Evolutionary conservation across 37 sponge, comb jelly and placozoan genomes (phyloP), one percentile per base, ranked within the genome.

Genomic region (Aplysina aerophoba): DNA sequence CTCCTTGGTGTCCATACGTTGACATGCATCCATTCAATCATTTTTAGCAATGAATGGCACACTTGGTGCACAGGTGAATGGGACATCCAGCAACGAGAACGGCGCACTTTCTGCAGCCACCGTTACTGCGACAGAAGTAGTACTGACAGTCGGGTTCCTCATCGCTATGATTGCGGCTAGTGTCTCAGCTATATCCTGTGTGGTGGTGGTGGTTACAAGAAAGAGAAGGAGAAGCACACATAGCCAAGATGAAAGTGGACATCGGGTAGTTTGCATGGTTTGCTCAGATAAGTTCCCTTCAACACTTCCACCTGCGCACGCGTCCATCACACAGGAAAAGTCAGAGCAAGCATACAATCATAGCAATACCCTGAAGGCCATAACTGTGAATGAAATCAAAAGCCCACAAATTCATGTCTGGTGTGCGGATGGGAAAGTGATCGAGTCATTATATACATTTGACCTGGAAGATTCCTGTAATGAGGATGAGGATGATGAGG

Each of bases 381-480:
- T 35, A 30, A 1, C 33, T 34, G 6, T 17, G 19, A 17, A 1
- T 69, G 25, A 62, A 28, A 30, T 4, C 1, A 17, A 1, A 31
- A n/a, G 4, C 28, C 71, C 71, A 34, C 28, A 69, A 17, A 30
- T 69, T 35, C 34, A n/a, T 69, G 71, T 69, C 15, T 3, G 17
- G 2, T 1, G 34, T 35, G 34, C 1, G 31, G 6, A 69, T 1
- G 71, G 17, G 34, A 69, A 27, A 30, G 19, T 69, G 31, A 69
- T 69, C 30, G 71, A 69, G 71, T 69, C 71, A 16, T 69, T 31
- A 33, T 69, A 69, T 30, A 4, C 33, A 1, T 69, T 69, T 69
- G 71, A 69, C 4, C 33, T 69, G 17, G 71, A 69, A 6, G 50
- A 44, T 44, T 44, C 50, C 50, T 44, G 50, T 8, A 35, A 12